These are phyloP conservation scores for Sturnira hondurensis DNA, from an alignment of 2,113 vertebrate species.

Conservation along the genomic window DNA sequence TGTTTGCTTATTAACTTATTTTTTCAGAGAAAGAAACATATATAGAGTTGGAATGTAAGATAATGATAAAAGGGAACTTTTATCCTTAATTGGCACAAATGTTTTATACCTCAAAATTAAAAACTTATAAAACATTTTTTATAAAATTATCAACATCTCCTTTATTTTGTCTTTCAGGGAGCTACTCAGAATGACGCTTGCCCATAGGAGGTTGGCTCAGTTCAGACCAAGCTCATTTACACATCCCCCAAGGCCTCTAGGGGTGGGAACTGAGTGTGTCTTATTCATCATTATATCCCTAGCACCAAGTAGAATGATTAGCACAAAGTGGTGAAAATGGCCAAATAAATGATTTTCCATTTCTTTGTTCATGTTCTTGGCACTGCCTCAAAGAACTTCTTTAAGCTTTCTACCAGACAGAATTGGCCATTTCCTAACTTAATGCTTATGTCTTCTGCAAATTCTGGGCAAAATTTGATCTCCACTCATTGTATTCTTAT, in stretches of 20 bases:
- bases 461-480: neutral
- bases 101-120: neutral
- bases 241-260: neutral
- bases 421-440: neutral
- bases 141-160: neutral
- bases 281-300: neutral
- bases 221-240: neutral
- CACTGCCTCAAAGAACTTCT: neutral
- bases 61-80: neutral
- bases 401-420: neutral
- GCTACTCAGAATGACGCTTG: neutral
- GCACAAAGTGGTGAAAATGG: neutral
- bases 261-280: neutral
- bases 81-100: neutral
- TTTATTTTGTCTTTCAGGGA: neutral
- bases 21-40: neutral
- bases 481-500: neutral
- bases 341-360: neutral
- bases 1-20: neutral
- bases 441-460: neutral
- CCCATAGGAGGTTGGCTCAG: neutral
- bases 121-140: neutral
- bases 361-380: neutral
- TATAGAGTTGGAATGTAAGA: neutral
- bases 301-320: neutral